phyloP scores from a whole-genome alignment of 2,888 invertebrate species.

The Dryomyza anilis region DNA sequence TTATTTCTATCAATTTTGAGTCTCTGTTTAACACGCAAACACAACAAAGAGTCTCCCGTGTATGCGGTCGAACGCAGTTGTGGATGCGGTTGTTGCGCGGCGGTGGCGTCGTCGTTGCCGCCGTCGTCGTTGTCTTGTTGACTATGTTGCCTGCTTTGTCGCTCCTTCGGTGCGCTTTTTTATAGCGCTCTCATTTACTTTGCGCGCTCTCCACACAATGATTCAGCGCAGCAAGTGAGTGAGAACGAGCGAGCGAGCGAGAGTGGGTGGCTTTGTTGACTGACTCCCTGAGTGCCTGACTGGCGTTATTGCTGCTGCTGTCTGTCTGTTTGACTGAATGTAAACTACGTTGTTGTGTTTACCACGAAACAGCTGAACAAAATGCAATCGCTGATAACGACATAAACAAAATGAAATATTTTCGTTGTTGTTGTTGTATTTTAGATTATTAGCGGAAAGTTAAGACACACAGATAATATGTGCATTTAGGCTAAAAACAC shows the following conservation, averaged over 20 bases:
- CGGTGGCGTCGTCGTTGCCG: conserved; percentile 13
- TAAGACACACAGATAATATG: background rate
- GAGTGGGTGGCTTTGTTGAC: conserved; percentile 19
- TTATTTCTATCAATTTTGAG: conserved; percentile 64
- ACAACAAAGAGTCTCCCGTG: conserved; percentile 19
- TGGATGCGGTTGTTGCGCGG: conserved; percentile 40
- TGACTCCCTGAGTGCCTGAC: background rate
- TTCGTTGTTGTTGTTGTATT: too few species aligned
- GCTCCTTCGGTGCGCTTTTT: conserved; percentile 7
- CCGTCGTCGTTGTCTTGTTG: too few species aligned
- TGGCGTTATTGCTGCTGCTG: background rate
- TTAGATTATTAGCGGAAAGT: too few species aligned
- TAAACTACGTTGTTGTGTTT: background rate
- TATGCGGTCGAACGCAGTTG: too few species aligned
- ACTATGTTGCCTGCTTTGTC: conserved; percentile 7
- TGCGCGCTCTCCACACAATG: too few species aligned
- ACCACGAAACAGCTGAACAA: conserved; percentile 22
- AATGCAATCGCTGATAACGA: conserved; percentile 19
- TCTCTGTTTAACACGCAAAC: conserved; percentile 53
- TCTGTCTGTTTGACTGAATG: too few species aligned
- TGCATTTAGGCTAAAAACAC: background rate
- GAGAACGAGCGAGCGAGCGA: background rate
- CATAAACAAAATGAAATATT: background rate
- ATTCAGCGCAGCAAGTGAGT: too few species aligned
- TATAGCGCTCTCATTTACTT: background rate